Base-by-base conservation (phyloP, 2,888 invertebrate genomes). In the Apotomis turbidana region DNA sequence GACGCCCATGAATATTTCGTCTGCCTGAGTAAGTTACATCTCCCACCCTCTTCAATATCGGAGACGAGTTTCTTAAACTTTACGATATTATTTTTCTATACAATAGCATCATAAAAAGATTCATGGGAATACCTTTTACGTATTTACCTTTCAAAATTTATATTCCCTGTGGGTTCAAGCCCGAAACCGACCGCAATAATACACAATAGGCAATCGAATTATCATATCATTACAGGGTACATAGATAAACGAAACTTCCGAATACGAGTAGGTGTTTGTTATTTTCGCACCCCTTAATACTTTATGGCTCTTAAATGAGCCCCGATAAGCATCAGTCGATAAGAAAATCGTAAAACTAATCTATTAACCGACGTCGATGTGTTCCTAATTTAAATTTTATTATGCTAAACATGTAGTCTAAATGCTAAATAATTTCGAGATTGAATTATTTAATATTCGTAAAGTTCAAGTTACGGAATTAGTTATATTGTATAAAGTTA, bases 131-230 rank as follows among this genome's bases (percentile, higher is more conserved):
- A 87, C 88, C 87, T 87, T 88, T 87, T 84, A 83, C 85, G 83
- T 88, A 88, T 90, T 90, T 90, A 91, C 91, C 89, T 90, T 85
- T 85, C 83, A 86, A 90, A 91, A 91, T 91, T 89, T 91, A 91
- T 92, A 89, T 88, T 87, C 89, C 90, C 88, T 79, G 74, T 82
- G 89, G 90, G 91, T 85, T 82, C 82, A 83, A 80, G 83, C 83
- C 81, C 86, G 87, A 84, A 84, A 83, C 85, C 88, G 85, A 84
- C 87, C 90, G 86, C 86, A 85, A 87, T 88, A 86, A 88, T 86
- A 87, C 86, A 90, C 90, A 90, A 91, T 89, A 87, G 90, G 85
- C 89, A 87, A 88, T 88, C 87, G 88, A 88, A 91, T 92, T 92
- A 91, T 90, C 90, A 91, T 91, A 92, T 87, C 85, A 86, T 90